A percentile compares a stretch with the other conserved stretches of the same genome.
Conservation (phyloP, 2,888 invertebrate species). For the Mimas tiliae region DNA sequence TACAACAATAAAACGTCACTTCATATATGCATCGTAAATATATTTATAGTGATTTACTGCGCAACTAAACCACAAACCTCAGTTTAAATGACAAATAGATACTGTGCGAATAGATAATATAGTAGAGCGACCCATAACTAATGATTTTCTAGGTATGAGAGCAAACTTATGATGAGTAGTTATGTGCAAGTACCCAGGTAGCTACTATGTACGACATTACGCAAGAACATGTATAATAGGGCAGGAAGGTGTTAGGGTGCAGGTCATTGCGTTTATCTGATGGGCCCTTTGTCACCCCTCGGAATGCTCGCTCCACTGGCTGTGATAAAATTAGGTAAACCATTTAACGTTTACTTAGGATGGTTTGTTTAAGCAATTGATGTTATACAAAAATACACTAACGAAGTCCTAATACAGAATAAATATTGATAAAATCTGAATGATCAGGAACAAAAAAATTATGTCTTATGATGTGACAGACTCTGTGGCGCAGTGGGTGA, state of each 20-base stretch:
- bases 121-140: neutral
- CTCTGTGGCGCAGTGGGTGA: too few relatives aligned
- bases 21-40: constrained; percentile 6
- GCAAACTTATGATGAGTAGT: constrained; percentile 1
- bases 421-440: too few relatives aligned
- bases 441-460: too few relatives aligned
- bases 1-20: neutral
- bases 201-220: constrained; percentile 28
- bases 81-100: neutral
- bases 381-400: neutral
- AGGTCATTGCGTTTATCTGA: constrained; percentile 50
- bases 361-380: constrained; percentile 2
- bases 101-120: neutral
- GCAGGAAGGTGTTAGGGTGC: constrained; percentile 34
- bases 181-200: neutral
- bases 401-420: neutral
- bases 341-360: constrained; percentile 20
- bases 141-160: constrained; percentile 1
- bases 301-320: constrained; percentile 29
- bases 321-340: constrained; percentile 38
- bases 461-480: too few relatives aligned
- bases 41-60: neutral
- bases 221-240: constrained; percentile 32
- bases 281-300: constrained; percentile 46
- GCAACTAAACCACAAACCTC: neutral